phyloP scores from a whole-genome alignment of 2,888 invertebrate species.

The Antheraea yamamai region DNA sequence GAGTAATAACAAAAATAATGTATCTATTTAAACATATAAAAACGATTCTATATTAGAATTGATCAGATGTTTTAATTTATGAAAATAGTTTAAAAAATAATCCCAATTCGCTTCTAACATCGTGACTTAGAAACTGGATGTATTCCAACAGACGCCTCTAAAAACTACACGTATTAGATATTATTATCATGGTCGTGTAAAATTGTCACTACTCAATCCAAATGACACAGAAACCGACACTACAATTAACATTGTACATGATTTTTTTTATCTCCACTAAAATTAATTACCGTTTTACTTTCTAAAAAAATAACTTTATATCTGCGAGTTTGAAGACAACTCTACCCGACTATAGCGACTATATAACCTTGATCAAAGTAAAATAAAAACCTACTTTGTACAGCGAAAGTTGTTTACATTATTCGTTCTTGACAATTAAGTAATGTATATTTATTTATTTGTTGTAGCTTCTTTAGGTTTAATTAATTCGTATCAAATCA shows the following conservation, averaged over 20 bases:
- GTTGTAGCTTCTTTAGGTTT: background rate
- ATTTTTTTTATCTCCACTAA: background rate
- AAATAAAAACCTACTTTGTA: conserved; percentile 21
- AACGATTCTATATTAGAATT: background rate
- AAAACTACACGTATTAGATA: conserved; percentile 6
- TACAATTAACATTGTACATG: background rate
- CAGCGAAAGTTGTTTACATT: conserved; percentile 30
- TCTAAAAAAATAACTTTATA: background rate
- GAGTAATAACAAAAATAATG: background rate
- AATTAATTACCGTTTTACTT: background rate
- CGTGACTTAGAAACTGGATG: conserved; percentile 11
- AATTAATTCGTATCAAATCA: background rate
- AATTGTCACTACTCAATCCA: background rate
- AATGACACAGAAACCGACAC: background rate
- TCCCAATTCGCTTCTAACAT: background rate
- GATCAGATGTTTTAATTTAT: background rate
- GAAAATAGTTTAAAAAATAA: background rate
- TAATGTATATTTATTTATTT: background rate
- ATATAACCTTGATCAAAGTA: conserved; percentile 16
- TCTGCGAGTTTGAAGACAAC: background rate
- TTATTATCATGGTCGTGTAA: conserved; percentile 1
- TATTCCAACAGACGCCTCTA: conserved; percentile 10
- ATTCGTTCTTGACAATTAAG: background rate
- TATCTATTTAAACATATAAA: background rate
- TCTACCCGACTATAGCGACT: background rate